A percentile compares a stretch with the other conserved stretches of the same genome.
Conservation (phyloP, 2,797 vertebrate species). For the Hybognathus amarus region DNA sequence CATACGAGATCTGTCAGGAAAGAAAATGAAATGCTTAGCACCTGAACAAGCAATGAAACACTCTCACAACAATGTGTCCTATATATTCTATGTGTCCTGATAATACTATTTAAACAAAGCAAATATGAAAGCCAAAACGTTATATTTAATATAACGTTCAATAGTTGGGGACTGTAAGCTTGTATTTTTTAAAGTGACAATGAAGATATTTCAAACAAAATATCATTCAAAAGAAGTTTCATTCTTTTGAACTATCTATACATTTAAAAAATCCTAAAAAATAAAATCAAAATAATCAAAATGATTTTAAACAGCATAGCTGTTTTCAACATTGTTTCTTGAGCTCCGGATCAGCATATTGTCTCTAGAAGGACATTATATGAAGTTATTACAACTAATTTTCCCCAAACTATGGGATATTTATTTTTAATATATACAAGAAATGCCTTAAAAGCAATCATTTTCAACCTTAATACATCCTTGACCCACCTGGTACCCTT, state of each 20-base stretch:
- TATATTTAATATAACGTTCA: not conserved
- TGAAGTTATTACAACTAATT: not conserved
- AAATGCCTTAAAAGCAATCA: not conserved
- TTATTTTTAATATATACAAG: not conserved
- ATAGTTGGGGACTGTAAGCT: not conserved
- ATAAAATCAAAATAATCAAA: too few species aligned
- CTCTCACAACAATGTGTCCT: not conserved
- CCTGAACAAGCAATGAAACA: not conserved
- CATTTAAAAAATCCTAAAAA: not conserved
- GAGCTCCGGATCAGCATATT: not conserved
- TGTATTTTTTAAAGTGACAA: not conserved
- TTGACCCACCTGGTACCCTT: not conserved
- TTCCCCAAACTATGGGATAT: not conserved
- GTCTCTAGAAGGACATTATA: not conserved
- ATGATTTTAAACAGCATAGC: not conserved
- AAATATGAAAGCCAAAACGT: not conserved
- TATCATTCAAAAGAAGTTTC: too few species aligned
- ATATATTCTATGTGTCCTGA: not conserved
- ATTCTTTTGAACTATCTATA: not conserved
- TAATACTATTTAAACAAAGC: not conserved
- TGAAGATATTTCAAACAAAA: not conserved
- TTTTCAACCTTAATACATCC: not conserved
- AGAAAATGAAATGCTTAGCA: slow-evolving; percentile 39
- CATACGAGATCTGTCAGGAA: slow-evolving; percentile 88
- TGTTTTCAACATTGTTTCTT: not conserved